phyloP scores from a whole-genome alignment of 2,888 invertebrate species.

The Eurois occulta region DNA sequence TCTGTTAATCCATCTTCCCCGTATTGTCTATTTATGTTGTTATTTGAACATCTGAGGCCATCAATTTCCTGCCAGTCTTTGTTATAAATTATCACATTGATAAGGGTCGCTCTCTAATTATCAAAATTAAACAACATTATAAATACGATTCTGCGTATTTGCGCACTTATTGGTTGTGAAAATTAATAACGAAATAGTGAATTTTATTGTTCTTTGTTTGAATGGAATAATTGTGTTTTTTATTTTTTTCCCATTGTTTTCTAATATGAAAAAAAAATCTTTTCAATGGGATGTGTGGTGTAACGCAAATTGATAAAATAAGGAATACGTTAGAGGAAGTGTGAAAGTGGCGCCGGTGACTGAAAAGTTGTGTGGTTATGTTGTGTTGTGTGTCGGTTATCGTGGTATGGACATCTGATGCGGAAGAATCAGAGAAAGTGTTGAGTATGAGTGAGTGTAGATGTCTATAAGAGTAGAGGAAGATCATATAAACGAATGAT shows the following conservation, averaged over 20 bases:
- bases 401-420: no score
- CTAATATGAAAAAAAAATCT: no score
- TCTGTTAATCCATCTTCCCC: background rate
- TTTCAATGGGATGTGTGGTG: no score
- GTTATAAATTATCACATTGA: conserved; percentile 38
- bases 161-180: background rate
- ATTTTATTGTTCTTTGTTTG: background rate
- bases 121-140: background rate
- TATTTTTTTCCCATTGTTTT: background rate
- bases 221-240: background rate
- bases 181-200: background rate
- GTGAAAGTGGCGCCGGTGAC: no score
- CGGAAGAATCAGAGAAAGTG: no score
- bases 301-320: no score
- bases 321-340: no score
- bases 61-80: conserved; percentile 26
- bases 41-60: conserved; percentile 9
- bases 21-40: background rate
- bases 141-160: background rate
- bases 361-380: no score
- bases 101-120: conserved; percentile 5
- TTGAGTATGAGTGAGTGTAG: no score
- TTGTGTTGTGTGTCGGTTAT: no score
- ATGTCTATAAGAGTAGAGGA: no score
- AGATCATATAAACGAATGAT: no score